Base-by-base conservation (phyloP, 1,140 invertebrate species). In the Gonatopus flavifemur region DNA sequence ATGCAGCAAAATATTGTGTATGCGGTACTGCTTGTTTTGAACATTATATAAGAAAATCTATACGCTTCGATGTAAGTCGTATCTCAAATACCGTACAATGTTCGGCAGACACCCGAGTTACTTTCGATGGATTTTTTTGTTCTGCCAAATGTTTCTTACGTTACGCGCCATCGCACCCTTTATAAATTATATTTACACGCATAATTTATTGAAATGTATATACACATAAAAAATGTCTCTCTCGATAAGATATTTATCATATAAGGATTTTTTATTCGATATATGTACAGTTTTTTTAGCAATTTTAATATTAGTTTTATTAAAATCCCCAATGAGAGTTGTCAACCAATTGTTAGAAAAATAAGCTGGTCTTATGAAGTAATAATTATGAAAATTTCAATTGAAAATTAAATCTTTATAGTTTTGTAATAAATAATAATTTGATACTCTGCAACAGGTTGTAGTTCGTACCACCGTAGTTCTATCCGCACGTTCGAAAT, bases 401-500 rank as follows among this genome's bases (percentile, higher is more conserved):
- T 94, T 94, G 68, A 98, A 98, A 64, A 98, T 85, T 21, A 98
- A 80, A 67, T 98, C 94, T 70, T 90, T 94, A 66, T 97, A 98
- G 74, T 93, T 93, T 48, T 85, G 85, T 12, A 98, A 81, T 15
- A 98, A 80, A 68, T 96, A 94, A 67, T 95, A 94, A 56, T 93
- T 89, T 1, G 91, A 92, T 1, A 94, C 90, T 52, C 88, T 79
- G 74, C 93, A 98, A 73, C 92, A 96, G 25, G 93, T 98, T 7
- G 91, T 91, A 8, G 96, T 98, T 20, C 97, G 81, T 0, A 99
- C 96, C 10, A 99, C 95, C 1, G 96, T 98, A 36, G 86, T 85
- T 56, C 97, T 83, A 74, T 99, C 96, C 3, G 98, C 97, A 63
- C 98, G 83, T 74, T 99, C 97, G 71, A 99, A 99, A 76, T 99